phyloP scores from a whole-genome alignment of 2,888 invertebrate genomes.

The Drosophila ustulata region DNA sequence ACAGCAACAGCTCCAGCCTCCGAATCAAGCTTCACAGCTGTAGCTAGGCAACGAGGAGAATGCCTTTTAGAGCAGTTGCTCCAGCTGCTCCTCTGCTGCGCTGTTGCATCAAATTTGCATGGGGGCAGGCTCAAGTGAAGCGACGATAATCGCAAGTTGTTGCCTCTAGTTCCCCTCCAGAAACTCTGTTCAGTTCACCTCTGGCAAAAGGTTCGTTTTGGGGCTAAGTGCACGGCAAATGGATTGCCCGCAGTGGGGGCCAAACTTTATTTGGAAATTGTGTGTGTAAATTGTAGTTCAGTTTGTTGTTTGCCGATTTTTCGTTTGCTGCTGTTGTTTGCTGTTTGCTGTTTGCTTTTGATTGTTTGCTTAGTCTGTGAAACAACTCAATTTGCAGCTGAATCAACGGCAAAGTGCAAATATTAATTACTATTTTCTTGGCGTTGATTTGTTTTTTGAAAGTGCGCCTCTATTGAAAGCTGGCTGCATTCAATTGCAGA shows the following conservation, averaged over 20 bases:
- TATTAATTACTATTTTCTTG: conserved; percentile 56
- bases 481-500: conserved; percentile 24
- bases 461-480: conserved; percentile 6
- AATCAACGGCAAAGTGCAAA: conserved; percentile 47
- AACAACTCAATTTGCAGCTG: conserved; percentile 58
- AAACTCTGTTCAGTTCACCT: background rate
- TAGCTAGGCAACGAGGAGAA: background rate
- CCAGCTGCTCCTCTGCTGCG: conserved; percentile 12
- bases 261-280: conserved; percentile 66
- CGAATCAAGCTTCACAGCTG: background rate
- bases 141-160: conserved; percentile 72
- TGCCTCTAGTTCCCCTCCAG: conserved; percentile 2
- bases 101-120: conserved; percentile 73
- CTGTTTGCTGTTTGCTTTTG: conserved; percentile 13
- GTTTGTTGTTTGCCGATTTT: conserved; percentile 22
- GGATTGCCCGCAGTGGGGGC: conserved; percentile 48
- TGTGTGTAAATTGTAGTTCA: conserved; percentile 56
- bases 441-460: background rate
- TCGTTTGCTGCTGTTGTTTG: conserved; percentile 15
- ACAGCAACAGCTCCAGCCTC: background rate
- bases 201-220: conserved; percentile 33
- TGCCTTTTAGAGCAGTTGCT: conserved; percentile 9
- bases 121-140: conserved; percentile 64
- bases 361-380: conserved; percentile 46
- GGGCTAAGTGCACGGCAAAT: conserved; percentile 62